Base-by-base conservation (phyloP, 2,888 invertebrate species). In the Aplocera efformata region DNA sequence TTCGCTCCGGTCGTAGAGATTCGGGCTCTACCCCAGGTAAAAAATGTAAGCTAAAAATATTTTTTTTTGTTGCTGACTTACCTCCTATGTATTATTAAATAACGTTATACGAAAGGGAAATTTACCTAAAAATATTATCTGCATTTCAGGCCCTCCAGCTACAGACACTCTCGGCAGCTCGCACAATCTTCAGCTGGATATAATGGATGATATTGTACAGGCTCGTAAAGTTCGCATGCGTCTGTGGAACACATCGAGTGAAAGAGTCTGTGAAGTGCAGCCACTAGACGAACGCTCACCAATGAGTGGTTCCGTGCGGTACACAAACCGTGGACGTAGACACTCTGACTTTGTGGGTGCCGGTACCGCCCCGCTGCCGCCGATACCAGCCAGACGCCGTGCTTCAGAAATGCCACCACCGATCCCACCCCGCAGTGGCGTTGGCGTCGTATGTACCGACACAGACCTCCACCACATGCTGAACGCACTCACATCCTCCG, bases 131-230 rank as follows among this genome's bases (percentile, higher is more conserved):
- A 32, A 38, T 48, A 40, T 53, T 25, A 29, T 23, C 3, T 4
- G 17, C 3, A 32, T 58, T 58, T 33, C 82, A 65, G 93, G 94
- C 53, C 92, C 94, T 32, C 92, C 94, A 31, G 92, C 94, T 26
- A 92, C 93, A 32, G 93, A 93, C 62, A 74, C 80, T 0, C 88
- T 92, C 26, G 94, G 95, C 37, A 95, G 95, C 74, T 92, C 93
- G 26, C 95, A 95, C 72, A 96, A 95, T 67, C 88, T 96, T 5
- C 94, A 95, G 69, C 80, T 96, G 58, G 96, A 96, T 67, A 95
- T 96, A 54, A 95, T 96, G 95, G 96, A 96, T 61, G 95, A 96
- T 66, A 96, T 96, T 48, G 93, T 95, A 7, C 92, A 93, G 63
- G 94, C 94, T 7, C 90, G 94, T 32, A 95, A 95, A 88, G 91